These are phyloP conservation scores for Cynopterus brachyotis DNA, from an alignment of 2,113 vertebrate species.

Conservation along the genomic window DNA sequence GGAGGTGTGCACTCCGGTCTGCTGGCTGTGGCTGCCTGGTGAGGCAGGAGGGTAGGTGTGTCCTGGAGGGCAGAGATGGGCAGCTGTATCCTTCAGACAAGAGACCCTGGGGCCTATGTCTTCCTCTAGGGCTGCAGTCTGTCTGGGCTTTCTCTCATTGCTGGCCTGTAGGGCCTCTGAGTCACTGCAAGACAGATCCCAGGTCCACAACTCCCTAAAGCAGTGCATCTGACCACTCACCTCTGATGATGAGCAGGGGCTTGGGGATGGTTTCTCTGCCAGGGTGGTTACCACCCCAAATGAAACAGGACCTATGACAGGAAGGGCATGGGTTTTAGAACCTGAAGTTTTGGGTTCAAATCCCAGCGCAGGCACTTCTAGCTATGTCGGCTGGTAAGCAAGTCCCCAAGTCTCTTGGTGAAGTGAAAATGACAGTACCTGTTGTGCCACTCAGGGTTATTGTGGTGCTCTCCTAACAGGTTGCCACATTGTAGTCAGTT, in stretches of 20 bases:
- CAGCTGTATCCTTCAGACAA: not conserved
- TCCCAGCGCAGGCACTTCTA: not conserved
- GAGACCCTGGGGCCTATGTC: not conserved
- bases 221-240: not conserved
- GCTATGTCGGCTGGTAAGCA: not conserved
- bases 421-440: not conserved
- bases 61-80: not conserved
- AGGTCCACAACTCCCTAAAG: not conserved
- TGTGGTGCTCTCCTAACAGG: not conserved
- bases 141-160: not conserved
- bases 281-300: not conserved
- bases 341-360: not conserved
- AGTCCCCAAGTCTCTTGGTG: not conserved
- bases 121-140: not conserved
- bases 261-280: not conserved
- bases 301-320: not conserved
- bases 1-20: not conserved
- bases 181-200: not conserved
- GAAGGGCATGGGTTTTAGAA: not conserved
- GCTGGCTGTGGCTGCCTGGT: not conserved
- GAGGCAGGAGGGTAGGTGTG: not conserved
- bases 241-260: not conserved
- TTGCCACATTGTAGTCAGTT: not conserved
- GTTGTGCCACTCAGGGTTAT: not conserved
- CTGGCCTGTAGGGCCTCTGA: not conserved